Percentiles rank a stretch among this genome's conserved stretches.
Evolutionary conservation across 2,888 invertebrate genomes (phyloP).

Genomic region (Brachyptera risi): DNA sequence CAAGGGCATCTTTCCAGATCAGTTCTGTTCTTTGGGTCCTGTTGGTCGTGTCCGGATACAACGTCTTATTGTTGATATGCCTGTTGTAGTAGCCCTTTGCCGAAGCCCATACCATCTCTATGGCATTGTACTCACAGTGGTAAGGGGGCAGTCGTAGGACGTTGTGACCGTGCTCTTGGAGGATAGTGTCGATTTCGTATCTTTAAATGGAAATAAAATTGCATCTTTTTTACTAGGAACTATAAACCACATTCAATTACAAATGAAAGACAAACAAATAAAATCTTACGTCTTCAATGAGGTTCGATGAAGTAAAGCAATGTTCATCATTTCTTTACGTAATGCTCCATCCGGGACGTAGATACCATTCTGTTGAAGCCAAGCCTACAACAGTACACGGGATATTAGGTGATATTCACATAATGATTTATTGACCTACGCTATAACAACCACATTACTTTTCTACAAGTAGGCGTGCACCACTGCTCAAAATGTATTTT

Average conservation of each 20-base stretch:
- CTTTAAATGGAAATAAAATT: background rate
- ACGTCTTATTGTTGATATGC: background rate
- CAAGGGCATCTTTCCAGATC: background rate
- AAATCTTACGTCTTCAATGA: background rate
- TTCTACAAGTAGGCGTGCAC: no score
- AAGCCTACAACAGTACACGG: no score
- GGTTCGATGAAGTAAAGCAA: background rate
- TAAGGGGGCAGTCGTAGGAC: background rate
- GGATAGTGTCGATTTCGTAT: background rate
- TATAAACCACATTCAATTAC: background rate
- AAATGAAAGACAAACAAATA: background rate
- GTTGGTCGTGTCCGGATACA: background rate
- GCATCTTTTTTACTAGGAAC: background rate
- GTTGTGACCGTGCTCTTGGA: background rate
- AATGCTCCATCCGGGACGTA: background rate
- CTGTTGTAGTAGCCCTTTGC: background rate
- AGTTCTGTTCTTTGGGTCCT: background rate
- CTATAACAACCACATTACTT: no score
- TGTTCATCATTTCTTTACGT: background rate
- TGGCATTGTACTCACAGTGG: background rate
- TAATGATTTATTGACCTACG: no score
- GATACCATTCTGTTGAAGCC: background rate
- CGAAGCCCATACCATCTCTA: background rate
- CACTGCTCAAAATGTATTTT: no score
- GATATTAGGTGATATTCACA: no score